A percentile compares a stretch with the other conserved stretches of the same genome.
phyloP scores from a whole-genome alignment of 2,797 vertebrate species.

The Bothrops alternatus region DNA sequence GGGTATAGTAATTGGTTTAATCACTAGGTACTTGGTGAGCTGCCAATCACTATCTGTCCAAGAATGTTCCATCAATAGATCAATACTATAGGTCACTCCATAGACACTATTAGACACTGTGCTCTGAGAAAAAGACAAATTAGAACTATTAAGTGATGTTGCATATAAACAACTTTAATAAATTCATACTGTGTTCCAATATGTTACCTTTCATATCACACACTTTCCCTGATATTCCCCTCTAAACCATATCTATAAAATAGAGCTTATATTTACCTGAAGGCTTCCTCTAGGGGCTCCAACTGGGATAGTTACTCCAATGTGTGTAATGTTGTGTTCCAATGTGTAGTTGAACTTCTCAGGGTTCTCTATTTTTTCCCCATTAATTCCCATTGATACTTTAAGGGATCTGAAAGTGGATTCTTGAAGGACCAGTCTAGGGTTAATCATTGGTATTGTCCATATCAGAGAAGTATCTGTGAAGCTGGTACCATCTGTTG shows the following conservation, averaged over 20 bases:
- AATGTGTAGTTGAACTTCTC: conserved; percentile 46
- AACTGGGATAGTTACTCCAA: conserved; percentile 54
- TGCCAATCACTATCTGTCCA: conserved; percentile 61
- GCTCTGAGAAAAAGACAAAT: conserved; percentile 52
- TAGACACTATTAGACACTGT: conserved; percentile 45
- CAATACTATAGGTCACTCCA: conserved; percentile 54
- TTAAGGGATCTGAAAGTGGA: conserved; percentile 58
- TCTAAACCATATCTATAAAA: not conserved
- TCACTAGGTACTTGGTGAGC: conserved; percentile 54
- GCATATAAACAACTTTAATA: not conserved
- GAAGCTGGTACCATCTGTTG: conserved; percentile 62
- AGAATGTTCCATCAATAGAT: conserved; percentile 58
- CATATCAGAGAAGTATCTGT: conserved; percentile 41
- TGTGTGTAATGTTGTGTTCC: conserved; percentile 54
- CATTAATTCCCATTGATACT: conserved; percentile 52
- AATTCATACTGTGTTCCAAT: not conserved
- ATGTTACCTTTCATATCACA: too few relatives aligned
- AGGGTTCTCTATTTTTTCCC: conserved; percentile 35
- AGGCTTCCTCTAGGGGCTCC: conserved; percentile 58
- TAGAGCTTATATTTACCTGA: conserved; percentile 47
- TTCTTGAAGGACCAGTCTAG: conserved; percentile 56
- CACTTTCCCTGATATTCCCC: not conserved
- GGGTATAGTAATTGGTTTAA: conserved; percentile 59
- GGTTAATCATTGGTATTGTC: conserved; percentile 59
- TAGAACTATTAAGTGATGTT: not conserved